Evolutionary conservation across 2,888 invertebrate species (phyloP).

Genomic region (Mythimna lalbum): DNA sequence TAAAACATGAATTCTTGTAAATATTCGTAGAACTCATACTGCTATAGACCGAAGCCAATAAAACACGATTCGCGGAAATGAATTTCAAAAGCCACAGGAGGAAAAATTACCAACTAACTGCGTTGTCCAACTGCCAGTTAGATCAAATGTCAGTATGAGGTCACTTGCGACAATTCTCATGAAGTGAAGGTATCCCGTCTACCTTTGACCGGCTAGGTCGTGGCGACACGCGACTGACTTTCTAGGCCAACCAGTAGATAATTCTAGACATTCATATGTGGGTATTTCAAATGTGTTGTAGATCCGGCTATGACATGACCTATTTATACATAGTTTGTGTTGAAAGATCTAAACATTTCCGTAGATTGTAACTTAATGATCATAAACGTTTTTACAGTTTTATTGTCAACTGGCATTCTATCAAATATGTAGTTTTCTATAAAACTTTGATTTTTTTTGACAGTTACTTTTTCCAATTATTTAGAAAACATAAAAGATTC

Average conservation of each 20-base stretch:
- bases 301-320: conserved; percentile 5
- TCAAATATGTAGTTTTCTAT: neutral
- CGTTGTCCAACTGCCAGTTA: conserved; percentile 45
- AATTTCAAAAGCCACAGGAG: conserved; percentile 28
- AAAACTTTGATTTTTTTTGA: neutral
- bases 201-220: conserved; percentile 83
- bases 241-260: conserved; percentile 80
- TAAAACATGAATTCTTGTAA: no score
- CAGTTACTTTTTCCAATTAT: conserved; percentile 21
- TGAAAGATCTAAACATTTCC: neutral
- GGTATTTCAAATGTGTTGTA: conserved; percentile 23
- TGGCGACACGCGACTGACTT: conserved; percentile 77
- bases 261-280: conserved; percentile 54
- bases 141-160: conserved; percentile 66
- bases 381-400: no score
- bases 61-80: conserved; percentile 37
- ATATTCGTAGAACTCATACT: neutral
- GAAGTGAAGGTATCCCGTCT: conserved; percentile 82
- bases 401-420: neutral
- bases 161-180: conserved; percentile 72
- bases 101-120: conserved; percentile 26
- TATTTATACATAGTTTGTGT: conserved; percentile 9
- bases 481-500: neutral
- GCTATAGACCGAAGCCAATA: neutral
- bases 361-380: neutral